Base-by-base conservation (phyloP, 2,888 invertebrate species). In the Cataglyphis altisquamis region DNA sequence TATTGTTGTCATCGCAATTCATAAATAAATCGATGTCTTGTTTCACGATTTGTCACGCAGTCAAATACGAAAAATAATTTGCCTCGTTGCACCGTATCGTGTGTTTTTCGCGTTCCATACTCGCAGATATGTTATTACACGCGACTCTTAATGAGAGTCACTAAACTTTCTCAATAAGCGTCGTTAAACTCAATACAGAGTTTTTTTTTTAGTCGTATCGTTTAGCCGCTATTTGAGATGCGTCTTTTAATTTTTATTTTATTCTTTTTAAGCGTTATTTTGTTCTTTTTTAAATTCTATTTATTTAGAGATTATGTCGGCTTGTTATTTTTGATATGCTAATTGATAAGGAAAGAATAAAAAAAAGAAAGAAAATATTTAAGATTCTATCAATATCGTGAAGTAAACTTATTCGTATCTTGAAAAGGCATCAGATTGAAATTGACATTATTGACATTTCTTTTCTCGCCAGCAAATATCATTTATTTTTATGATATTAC, bases 131-230 rank as follows among this genome's bases (percentile, higher is more conserved):
- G 68, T 12, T 32, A 45, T 21, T 68, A 21, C 41, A 81, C 52
- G 80, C 63, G 48, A 63, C 6, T 73, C 72, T 63, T 70, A 32
- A 21, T 6, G 52, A 63, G 41, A 66, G 82, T 73, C 63, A 63
- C 74, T 74, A 83, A 74, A 84, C 82, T 74, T 83, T 64, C 48
- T 25, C 12, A 36, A 83, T 77, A 83, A 84, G n/a, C 74, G 68
- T 21, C 66, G 21, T 45, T 84, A 81, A 84, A 84, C 80, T 60
- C 67, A 45, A 8, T 39, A 41, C 45, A 62, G 64, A 66, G 41
- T 36, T 9, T 41, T 48, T 64, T 67, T 63, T 63, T 39, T 21
- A 25, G 25, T 12, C 41, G 64, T 64, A 64, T 83, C 57, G 15
- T 12, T 21, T 29, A 10, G 29, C 4, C 21, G 15, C 12, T 41